A percentile compares a stretch with the other conserved stretches of the same genome.
Evolutionary conservation across 2,113 vertebrate genomes (phyloP).

Genomic region (Xiphophorus hellerii): DNA sequence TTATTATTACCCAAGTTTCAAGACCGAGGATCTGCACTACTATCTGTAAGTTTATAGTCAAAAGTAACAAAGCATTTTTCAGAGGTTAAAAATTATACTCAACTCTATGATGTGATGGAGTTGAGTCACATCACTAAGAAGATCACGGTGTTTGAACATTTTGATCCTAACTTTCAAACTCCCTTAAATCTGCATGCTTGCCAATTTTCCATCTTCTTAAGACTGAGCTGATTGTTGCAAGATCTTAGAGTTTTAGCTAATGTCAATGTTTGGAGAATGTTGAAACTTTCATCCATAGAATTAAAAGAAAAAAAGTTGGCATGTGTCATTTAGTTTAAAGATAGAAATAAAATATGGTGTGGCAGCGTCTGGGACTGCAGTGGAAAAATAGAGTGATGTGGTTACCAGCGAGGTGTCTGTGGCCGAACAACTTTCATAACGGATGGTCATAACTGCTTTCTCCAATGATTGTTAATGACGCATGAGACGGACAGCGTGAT

Average conservation of each 20-base stretch:
- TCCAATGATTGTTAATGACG: constrained; percentile 5
- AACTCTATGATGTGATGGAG: no score
- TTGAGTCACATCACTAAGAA: no score
- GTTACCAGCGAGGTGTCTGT: neutral
- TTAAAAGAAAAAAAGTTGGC: neutral
- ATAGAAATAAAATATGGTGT: neutral
- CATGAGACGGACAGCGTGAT: neutral
- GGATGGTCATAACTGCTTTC: neutral
- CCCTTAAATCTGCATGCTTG: no score
- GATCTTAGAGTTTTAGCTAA: neutral
- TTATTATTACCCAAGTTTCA: neutral
- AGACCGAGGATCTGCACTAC: no score
- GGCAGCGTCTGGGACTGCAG: constrained; percentile 1
- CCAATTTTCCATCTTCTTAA: no score
- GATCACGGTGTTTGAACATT: no score
- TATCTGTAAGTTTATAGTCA: neutral
- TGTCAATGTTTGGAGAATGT: neutral
- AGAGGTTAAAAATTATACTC: no score
- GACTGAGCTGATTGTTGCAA: no score
- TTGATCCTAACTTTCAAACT: no score
- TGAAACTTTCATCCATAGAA: neutral
- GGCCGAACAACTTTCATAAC: neutral
- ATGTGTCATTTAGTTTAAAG: neutral
- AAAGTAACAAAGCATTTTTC: no score
- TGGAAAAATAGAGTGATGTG: constrained; percentile 13